These are phyloP conservation scores for Gymnoscopelus braueri DNA, from an alignment of 2,797 vertebrate species.

Conservation along the genomic window DNA sequence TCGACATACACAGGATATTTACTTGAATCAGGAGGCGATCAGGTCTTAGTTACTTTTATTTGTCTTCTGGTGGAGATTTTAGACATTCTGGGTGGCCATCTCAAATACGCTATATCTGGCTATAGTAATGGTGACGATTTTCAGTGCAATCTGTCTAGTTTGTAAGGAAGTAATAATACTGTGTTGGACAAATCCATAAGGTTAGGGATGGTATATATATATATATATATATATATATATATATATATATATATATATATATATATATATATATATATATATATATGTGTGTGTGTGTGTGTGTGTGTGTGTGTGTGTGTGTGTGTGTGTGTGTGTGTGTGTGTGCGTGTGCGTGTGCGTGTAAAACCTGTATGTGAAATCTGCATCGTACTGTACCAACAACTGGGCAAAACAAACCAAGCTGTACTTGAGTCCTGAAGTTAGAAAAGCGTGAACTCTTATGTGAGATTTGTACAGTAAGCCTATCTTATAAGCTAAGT, in stretches of 20 bases:
- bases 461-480: conserved; percentile 57
- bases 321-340: too few relatives aligned
- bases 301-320: background rate
- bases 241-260: too few relatives aligned
- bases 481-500: conserved; percentile 55
- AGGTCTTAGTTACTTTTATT: conserved; percentile 33
- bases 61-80: conserved; percentile 38
- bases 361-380: background rate
- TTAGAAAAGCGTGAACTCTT: conserved; percentile 21
- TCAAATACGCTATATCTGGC: conserved; percentile 26
- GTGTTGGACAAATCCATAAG: background rate
- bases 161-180: conserved; percentile 1
- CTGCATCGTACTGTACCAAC: conserved; percentile 11
- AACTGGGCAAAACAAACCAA: conserved; percentile 1
- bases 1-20: conserved; percentile 30
- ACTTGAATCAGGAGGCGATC: conserved; percentile 25
- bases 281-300: too few relatives aligned
- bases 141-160: conserved; percentile 7
- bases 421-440: conserved; percentile 13
- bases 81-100: conserved; percentile 32
- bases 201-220: too few relatives aligned
- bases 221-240: too few relatives aligned
- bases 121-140: conserved; percentile 22
- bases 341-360: too few relatives aligned
- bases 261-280: too few relatives aligned